These are phyloP conservation scores for Syrista parreyssii DNA, from an alignment of 2,888 invertebrate species.

Conservation along the genomic window DNA sequence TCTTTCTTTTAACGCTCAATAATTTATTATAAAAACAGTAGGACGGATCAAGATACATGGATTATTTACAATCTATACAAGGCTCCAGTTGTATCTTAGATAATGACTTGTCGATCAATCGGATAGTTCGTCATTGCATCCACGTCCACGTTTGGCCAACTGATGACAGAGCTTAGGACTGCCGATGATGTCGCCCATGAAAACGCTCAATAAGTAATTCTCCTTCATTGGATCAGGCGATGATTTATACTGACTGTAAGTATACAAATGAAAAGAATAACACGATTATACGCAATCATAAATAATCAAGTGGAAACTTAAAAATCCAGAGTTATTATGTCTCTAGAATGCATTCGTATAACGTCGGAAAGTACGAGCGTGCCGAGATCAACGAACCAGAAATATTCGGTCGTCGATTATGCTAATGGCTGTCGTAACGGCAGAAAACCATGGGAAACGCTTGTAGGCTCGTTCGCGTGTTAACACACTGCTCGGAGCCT, in stretches of 20 bases:
- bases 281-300: background rate
- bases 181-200: slow-evolving; percentile 86
- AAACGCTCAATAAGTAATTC: slow-evolving; percentile 86
- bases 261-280: background rate
- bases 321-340: slow-evolving; percentile 5
- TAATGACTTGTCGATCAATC: slow-evolving; percentile 22
- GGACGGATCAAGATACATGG: background rate
- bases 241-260: slow-evolving; percentile 80
- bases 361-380: background rate
- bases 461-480: background rate
- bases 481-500: background rate
- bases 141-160: slow-evolving; percentile 77
- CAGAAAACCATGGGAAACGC: background rate
- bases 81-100: background rate
- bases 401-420: background rate
- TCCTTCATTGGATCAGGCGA: slow-evolving; percentile 77
- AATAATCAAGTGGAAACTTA: background rate
- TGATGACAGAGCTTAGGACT: slow-evolving; percentile 84
- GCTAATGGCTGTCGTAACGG: background rate
- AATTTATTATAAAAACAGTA: background rate
- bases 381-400: background rate
- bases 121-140: slow-evolving; percentile 61
- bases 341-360: background rate
- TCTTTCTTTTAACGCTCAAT: background rate
- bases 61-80: slow-evolving; percentile 7